These are phyloP conservation scores for Trissolcus brochymenae DNA, from an alignment of 2,888 invertebrate genomes.

Conservation along the genomic window DNA sequence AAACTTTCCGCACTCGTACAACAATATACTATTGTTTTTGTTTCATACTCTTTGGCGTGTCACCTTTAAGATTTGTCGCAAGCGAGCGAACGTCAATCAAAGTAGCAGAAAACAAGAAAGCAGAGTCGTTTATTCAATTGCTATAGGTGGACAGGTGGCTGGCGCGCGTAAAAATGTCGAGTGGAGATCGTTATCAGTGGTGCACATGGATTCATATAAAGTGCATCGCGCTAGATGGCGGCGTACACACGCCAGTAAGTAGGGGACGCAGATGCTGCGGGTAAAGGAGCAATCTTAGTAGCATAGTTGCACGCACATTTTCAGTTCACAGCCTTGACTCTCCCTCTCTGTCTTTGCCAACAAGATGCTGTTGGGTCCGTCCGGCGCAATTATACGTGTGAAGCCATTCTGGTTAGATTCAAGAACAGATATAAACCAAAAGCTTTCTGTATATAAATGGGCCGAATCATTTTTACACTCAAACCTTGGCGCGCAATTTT, in stretches of 20 bases:
- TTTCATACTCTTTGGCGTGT: not conserved
- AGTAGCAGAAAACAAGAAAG: conserved; percentile 63
- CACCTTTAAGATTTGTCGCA: conserved; percentile 25
- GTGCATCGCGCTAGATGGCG: conserved; percentile 63
- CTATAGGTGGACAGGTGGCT: conserved; percentile 73
- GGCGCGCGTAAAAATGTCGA: conserved; percentile 63
- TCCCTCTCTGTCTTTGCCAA: conserved; percentile 47
- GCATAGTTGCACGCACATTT: conserved; percentile 75
- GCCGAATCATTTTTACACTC: conserved; percentile 30
- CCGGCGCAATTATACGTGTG: conserved; percentile 72
- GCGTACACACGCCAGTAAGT: conserved; percentile 61
- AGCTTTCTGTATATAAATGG: conserved; percentile 69
- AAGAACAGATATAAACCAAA: conserved; percentile 73
- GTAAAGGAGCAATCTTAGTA: conserved; percentile 69
- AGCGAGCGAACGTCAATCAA: conserved; percentile 48
- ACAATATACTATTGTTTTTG: too few relatives aligned
- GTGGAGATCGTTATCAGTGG: conserved; percentile 69
- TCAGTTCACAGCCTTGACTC: conserved; percentile 74
- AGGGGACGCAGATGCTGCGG: conserved; percentile 64
- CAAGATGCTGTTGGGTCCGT: conserved; percentile 54
- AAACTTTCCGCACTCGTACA: too few relatives aligned
- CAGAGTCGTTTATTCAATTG: conserved; percentile 70
- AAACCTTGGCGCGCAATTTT: conserved; percentile 29
- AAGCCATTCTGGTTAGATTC: conserved; percentile 73
- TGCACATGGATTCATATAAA: conserved; percentile 64